Base-by-base conservation (phyloP, 2,888 invertebrate species). In the Cerceris ruficornis region DNA sequence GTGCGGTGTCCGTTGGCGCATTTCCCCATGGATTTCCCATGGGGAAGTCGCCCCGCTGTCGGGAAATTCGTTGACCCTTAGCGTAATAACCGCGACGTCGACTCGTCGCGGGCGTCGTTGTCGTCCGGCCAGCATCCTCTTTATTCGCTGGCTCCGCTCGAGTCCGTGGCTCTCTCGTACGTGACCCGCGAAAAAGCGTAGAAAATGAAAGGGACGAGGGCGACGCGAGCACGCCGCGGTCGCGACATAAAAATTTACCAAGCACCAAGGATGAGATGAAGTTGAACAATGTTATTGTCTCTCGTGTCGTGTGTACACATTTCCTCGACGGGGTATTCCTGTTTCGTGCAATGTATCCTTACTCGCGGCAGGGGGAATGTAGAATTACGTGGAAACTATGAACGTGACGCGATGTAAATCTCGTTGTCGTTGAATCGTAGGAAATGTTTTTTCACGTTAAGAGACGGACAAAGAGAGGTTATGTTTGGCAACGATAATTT, bases 11-110 rank as follows among this genome's bases (percentile, higher is more conserved):
- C 70, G 67, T 50, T 75, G 71, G 61, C 80, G 77, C 82, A 80
- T 81, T 86, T 86, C 81, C 82, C 85, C 77, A 70, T 76, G 83
- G 75, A 75, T 61, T 80, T 69, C 28, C 28, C 72, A 79, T 55
- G 77, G 61, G 76, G 75, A 73, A 73, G 82, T 73, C 82, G 85
- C 72, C 68, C 52, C 57, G 57, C 59, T 65, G 77, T 62, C 75
- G 75, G 80, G 69, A 86, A 87, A 87, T 88, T 83, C 87, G 87
- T 87, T 88, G 88, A 88, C 89, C 88, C 86, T 87, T 75, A 72
- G 79, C 67, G 73, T 80, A 87, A 85, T 85, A 88, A 88, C 82
- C 82, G 75, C 73, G 85, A 82, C 86, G 86, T 69, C 75, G 75
- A 52, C 17, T 42, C 57, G 58, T 55, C 49, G 78, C 39, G 54